Base-by-base conservation (phyloP, 2,888 invertebrate genomes). In the Cephus pygmeus region DNA sequence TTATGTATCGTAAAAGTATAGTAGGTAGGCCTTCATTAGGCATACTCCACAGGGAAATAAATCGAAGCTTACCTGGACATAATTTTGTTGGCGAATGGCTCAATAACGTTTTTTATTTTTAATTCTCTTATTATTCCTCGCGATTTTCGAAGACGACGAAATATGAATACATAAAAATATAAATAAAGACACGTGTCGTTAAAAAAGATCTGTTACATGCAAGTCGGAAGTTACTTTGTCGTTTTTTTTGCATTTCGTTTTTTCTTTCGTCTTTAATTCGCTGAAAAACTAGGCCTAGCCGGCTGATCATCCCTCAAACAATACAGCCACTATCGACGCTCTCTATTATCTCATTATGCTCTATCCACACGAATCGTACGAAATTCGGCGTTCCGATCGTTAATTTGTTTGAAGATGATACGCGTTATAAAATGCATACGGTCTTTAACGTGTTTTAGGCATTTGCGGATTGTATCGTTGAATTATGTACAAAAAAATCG, bases 21-120 rank as follows among this genome's bases (percentile, higher is more conserved):
- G 83, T 83, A 77, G 79, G 76, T 85, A 85, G 85, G 85, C 85
- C 85, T 84, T 80, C 75, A 77, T 77, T 82, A 85, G 84, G 85
- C 82, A 78, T 81, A 35, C 23, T 56, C 56, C 56, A 56, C 23
- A 23, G 9, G 56, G 23, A 56, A 56, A 56, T 23, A 9, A 56
- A 56, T 56, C 6, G 23, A 56, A 56, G 56, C 56, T 56, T 56
- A 9, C 56, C 56, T 56, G 56, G 56, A 56, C 56, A 56, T 56
- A 56, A 56, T 56, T 56, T 56, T 56, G 23, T 56, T 56, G 56
- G 9, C 56, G 56, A 56, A 23, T 56, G 9, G 56, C 23, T 56
- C 56, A 15, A 40, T 40, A 40, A 40, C 15, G 40, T 40, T 40
- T 40, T 40, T 40, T 40, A 15, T 15, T 40, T 15, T 40, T 40